Conservation (phyloP, 2,888 invertebrate genomes). For the Globia sparganii region DNA sequence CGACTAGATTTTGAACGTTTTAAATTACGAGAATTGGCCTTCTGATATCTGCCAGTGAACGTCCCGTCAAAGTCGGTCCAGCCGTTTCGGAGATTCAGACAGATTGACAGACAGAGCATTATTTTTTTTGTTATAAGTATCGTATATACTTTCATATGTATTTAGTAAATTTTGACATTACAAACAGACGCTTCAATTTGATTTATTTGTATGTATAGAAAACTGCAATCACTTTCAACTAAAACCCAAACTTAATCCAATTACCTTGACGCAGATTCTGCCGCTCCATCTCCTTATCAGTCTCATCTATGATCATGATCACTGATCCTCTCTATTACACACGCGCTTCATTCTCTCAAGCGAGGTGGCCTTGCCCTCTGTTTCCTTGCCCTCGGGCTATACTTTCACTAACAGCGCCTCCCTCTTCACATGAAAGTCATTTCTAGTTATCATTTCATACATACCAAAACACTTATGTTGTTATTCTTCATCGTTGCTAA, state of each 20-base stretch:
- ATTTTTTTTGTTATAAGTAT: too few relatives aligned
- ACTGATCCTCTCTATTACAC: conserved; percentile 49
- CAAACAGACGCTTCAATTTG: too few relatives aligned
- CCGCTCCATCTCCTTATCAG: conserved; percentile 31
- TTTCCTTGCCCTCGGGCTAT: conserved; percentile 73
- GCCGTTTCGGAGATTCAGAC: too few relatives aligned
- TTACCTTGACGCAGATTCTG: conserved; percentile 15
- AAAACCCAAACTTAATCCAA: conserved; percentile 21
- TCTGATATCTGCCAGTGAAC: too few relatives aligned
- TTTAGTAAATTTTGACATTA: too few relatives aligned
- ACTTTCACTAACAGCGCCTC: conserved; percentile 76
- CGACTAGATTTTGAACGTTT: too few relatives aligned
- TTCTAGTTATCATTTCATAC: conserved; percentile 61
- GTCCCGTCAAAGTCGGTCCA: too few relatives aligned
- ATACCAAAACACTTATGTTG: conserved; percentile 48
- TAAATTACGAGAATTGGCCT: too few relatives aligned
- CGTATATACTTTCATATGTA: too few relatives aligned
- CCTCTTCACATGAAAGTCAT: conserved; percentile 67
- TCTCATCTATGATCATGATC: conserved; percentile 38
- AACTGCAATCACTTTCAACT: background rate
- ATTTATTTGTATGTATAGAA: background rate
- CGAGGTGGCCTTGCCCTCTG: conserved; percentile 65
- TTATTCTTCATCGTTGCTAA: conserved; percentile 32
- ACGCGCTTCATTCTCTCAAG: conserved; percentile 54
- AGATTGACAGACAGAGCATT: too few relatives aligned